phyloP scores from a whole-genome alignment of 2,797 vertebrate species.

The Pelodytes ibericus region DNA sequence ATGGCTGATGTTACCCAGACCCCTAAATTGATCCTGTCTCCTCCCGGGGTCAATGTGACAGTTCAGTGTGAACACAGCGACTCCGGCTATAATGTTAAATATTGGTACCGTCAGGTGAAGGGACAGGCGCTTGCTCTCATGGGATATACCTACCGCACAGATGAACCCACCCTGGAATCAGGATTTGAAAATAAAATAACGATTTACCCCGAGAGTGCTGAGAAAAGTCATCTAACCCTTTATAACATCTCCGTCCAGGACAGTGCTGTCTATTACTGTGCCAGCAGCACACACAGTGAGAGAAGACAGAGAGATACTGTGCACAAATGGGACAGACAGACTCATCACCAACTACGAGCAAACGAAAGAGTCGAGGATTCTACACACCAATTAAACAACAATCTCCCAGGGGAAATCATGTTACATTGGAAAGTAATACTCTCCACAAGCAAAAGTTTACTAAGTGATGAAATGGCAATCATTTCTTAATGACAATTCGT shows the following conservation, averaged over 20 bases:
- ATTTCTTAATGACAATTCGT: too few species aligned
- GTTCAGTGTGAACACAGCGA: slow-evolving; percentile 19
- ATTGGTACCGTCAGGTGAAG: slow-evolving; percentile 26
- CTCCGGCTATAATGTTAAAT: slow-evolving; percentile 4
- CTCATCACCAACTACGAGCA: background rate
- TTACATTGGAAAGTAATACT: too few species aligned
- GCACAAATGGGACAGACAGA: background rate
- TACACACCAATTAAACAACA: too few species aligned
- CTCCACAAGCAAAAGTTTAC: too few species aligned
- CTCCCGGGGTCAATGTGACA: background rate
- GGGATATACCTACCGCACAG: slow-evolving; percentile 6
- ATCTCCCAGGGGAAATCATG: too few species aligned
- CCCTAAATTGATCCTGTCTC: background rate
- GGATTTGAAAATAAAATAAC: background rate
- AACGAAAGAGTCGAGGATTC: too few species aligned
- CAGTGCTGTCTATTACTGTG: slow-evolving; percentile 34
- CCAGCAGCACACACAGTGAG: slow-evolving; percentile 40
- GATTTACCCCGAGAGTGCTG: background rate
- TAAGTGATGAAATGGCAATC: too few species aligned
- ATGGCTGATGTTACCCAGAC: slow-evolving; percentile 25
- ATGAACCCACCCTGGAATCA: background rate
- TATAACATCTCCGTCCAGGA: slow-evolving; percentile 4
- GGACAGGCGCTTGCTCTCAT: slow-evolving; percentile 8
- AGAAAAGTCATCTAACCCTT: slow-evolving; percentile 16
- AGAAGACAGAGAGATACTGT: background rate